Evolutionary conservation across 2,888 invertebrate genomes (phyloP).

Genomic region (Brenthis hecate): DNA sequence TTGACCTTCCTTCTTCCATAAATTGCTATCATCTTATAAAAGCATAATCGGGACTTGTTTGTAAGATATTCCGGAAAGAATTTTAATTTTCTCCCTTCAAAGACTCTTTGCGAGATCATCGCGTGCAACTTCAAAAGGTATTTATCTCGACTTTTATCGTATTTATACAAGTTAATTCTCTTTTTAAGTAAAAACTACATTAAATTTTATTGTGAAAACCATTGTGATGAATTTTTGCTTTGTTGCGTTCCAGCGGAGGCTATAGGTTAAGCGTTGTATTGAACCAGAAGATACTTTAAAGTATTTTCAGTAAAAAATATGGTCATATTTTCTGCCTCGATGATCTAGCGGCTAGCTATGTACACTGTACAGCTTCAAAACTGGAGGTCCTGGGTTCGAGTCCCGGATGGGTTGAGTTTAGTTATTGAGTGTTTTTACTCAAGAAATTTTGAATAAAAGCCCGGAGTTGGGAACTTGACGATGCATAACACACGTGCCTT

Average conservation of each 20-base stretch:
- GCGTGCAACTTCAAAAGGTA: constrained; percentile 23
- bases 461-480: too few species aligned
- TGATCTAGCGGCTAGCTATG: too few species aligned
- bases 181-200: constrained; percentile 21
- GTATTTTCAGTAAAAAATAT: neutral
- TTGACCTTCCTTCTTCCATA: neutral
- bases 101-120: constrained; percentile 24
- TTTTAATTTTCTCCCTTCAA: constrained; percentile 31
- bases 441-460: too few species aligned
- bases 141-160: constrained; percentile 23
- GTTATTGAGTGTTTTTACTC: too few species aligned
- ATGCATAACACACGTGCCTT: too few species aligned
- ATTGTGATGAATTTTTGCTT: constrained; percentile 12
- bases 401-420: too few species aligned
- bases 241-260: constrained; percentile 7
- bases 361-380: too few species aligned
- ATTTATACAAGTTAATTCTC: constrained; percentile 28
- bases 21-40: constrained; percentile 22
- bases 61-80: constrained; percentile 26
- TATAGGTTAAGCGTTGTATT: neutral
- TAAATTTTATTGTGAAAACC: constrained; percentile 1
- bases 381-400: too few species aligned
- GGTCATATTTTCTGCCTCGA: too few species aligned
- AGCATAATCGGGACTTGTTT: constrained; percentile 27
- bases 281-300: neutral